These are phyloP conservation scores for Pogonognathellus flavescens DNA, from an alignment of 1,140 invertebrate genomes.

Conservation along the genomic window DNA sequence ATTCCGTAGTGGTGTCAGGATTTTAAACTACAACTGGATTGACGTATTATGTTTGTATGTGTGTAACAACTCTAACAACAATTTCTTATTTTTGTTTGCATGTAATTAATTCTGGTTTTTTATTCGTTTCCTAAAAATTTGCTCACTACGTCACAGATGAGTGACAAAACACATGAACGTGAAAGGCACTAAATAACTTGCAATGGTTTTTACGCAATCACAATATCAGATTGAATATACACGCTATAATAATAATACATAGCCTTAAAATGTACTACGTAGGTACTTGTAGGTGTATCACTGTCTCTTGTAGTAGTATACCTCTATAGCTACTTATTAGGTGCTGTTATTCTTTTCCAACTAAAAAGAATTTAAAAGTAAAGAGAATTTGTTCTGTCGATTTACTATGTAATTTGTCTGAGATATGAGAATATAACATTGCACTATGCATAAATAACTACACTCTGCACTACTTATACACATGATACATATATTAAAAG, in stretches of 20 bases:
- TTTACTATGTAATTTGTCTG: no score
- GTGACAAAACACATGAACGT: conserved; percentile 24
- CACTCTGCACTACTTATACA: no score
- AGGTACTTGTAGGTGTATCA: neutral
- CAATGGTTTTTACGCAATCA: neutral
- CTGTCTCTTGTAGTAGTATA: no score
- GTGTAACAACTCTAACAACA: no score
- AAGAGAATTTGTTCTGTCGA: no score
- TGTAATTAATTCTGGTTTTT: conserved; percentile 25
- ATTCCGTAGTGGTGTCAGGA: no score
- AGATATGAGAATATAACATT: no score
- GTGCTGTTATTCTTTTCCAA: neutral
- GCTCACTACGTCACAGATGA: conserved; percentile 36
- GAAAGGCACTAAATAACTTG: conserved; percentile 22
- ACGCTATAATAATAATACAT: neutral
- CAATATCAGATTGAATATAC: neutral
- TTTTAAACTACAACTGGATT: no score
- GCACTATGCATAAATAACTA: no score
- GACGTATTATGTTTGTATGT: no score
- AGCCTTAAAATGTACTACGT: neutral
- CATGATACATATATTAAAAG: no score
- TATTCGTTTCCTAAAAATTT: neutral
- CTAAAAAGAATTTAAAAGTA: neutral
- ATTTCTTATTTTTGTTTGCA: neutral
- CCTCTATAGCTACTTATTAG: conserved; percentile 1